Evolutionary conservation across 2,888 invertebrate genomes (phyloP), one percentile per base, ranked within the genome.

Genomic region (Matsumyia berberina): DNA sequence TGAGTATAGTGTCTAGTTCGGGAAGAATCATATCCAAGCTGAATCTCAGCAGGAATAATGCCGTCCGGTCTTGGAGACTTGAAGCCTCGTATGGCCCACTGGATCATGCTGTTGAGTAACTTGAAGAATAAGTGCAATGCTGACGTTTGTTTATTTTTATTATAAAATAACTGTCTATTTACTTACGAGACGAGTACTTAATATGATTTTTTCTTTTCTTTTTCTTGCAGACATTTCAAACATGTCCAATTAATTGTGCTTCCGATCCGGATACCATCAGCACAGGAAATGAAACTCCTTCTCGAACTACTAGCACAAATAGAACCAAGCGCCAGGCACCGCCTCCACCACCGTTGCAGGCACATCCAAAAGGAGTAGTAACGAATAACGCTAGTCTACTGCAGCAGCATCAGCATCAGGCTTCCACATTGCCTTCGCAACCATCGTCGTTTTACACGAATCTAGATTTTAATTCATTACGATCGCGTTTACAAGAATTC

Each of bases 401-500:
- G 24, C 66, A 81, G 29, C 24, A 24, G 24, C 24, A 86, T 66
- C 46, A 88, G 83, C 74, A 86, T 5, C 76, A 82, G 33, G 15
- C 42, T n/a, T 12, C 42, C 8, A 29, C 15, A 17, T 35, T 69
- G 44, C 69, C 74, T 12, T 46, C 79, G 1, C 62, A 69, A n/a
- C 55, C 89, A 3, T 90, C 90, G n/a, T 89, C 90, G 76, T 91
- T 91, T 73, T 91, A 90, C 82, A 89, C 90, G 57, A 90, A 90
- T 44, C 90, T 93, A 87, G 92, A 92, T 90, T 93, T 93, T 89
- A 91, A 93, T 87, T 92, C 94, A 88, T 94, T 94, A 90, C 95
- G 95, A 93, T 94, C 94, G 91, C 93, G 94, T 89, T 92, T 95
- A 89, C 94, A 93, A 91, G 94, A 93, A 92, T 93, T 92, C 37